These are phyloP conservation scores for Iguana delicatissima DNA, from an alignment of 2,797 vertebrate species.

Conservation along the genomic window DNA sequence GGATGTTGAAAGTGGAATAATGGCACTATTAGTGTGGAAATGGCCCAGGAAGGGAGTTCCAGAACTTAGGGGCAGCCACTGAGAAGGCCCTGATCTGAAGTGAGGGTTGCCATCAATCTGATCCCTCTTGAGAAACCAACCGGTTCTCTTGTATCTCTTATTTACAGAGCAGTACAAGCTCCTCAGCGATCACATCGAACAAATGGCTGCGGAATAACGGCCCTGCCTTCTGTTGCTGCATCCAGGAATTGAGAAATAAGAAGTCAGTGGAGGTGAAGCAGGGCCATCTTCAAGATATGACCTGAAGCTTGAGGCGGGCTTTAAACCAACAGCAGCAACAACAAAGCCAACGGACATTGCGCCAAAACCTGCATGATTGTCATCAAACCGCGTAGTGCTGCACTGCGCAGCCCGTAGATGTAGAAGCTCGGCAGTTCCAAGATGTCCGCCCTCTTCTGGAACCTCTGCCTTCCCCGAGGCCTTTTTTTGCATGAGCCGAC, in stretches of 20 bases:
- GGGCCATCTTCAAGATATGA: slow-evolving; percentile 18
- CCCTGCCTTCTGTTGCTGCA: rapidly evolving
- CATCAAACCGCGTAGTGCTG: slow-evolving; percentile 53
- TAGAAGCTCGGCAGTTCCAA: slow-evolving; percentile 55
- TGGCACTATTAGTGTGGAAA: too few relatives aligned
- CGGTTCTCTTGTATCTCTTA: slow-evolving; percentile 36
- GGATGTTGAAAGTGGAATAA: too few relatives aligned
- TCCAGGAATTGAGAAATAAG: neutral
- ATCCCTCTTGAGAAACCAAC: neutral
- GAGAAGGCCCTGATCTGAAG: too few relatives aligned
- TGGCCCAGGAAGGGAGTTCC: too few relatives aligned
- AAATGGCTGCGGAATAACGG: slow-evolving; percentile 88
- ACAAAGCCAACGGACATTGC: slow-evolving; percentile 39
- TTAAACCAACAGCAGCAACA: neutral
- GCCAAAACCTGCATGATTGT: slow-evolving; percentile 76
- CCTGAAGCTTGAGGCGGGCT: slow-evolving; percentile 52
- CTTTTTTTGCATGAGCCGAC: neutral
- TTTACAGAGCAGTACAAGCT: slow-evolving; percentile 94
- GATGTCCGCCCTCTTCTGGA: neutral
- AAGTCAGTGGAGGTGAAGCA: neutral
- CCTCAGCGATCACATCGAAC: slow-evolving; percentile 95
- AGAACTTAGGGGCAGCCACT: too few relatives aligned
- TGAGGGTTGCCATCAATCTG: too few relatives aligned
- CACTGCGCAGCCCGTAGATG: slow-evolving; percentile 60
- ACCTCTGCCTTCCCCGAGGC: neutral